Evolutionary conservation across 2,797 vertebrate species (phyloP).

Genomic region (Uromys caudimaculatus): DNA sequence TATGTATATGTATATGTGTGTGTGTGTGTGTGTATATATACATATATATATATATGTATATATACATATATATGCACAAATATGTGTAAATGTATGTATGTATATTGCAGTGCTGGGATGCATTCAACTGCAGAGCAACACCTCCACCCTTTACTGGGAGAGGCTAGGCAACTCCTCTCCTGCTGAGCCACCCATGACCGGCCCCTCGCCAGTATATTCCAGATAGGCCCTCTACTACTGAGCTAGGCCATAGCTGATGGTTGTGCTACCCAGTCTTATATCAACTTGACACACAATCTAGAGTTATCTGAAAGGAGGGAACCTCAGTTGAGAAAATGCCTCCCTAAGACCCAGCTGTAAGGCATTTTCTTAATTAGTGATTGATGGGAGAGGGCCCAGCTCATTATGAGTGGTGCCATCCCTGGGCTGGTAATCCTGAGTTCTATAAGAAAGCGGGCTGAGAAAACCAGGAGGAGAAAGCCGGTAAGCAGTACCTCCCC

Average conservation of each 20-base stretch:
- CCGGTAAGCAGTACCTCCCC: not conserved
- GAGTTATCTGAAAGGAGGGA: not conserved
- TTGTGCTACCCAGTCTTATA: not conserved
- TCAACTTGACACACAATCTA: not conserved
- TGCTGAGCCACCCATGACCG: not conserved
- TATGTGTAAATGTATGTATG: not conserved
- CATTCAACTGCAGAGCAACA: not conserved
- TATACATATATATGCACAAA: not conserved
- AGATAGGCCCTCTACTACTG: not conserved
- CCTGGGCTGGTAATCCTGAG: not conserved
- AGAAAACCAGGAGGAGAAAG: not conserved
- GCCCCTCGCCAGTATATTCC: no score
- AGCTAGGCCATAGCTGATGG: not conserved
- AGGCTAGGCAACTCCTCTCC: not conserved
- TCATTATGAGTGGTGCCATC: not conserved
- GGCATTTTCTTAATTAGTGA: not conserved
- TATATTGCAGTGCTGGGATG: not conserved
- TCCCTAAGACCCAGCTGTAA: not conserved
- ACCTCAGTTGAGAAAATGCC: not conserved
- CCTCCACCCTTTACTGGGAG: not conserved
- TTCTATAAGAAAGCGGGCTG: not conserved
- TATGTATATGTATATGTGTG: not conserved
- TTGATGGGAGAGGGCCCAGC: not conserved
- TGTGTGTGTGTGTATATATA: not conserved
- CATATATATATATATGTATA: accelerated